A percentile compares a stretch with the other conserved stretches of the same genome.
Conservation (phyloP, 2,888 invertebrate species). For the Coelogynopora nodosa region DNA sequence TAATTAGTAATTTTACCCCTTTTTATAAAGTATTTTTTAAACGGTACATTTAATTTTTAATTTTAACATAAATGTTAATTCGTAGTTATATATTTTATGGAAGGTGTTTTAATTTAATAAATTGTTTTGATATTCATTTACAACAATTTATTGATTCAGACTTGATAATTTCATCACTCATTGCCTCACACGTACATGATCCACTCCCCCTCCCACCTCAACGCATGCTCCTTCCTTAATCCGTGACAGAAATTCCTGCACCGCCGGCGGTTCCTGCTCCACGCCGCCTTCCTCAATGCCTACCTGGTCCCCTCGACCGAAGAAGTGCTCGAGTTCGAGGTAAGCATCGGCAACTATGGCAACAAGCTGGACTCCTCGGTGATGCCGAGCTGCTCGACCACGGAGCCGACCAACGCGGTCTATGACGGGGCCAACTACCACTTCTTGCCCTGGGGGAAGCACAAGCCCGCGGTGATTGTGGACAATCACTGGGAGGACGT, state of each 20-base stretch:
- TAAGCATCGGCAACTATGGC: slow-evolving; percentile 64
- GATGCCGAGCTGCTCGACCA: slow-evolving; percentile 62
- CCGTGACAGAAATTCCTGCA: slow-evolving; percentile 61
- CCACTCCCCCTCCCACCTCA: no score
- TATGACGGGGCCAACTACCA: slow-evolving; percentile 64
- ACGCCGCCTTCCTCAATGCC: slow-evolving; percentile 62
- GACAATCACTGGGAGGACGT: slow-evolving; percentile 64
- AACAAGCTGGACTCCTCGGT: slow-evolving; percentile 63
- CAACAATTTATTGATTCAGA: no score
- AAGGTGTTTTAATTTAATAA: no score
- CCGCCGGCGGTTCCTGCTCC: slow-evolving; percentile 61
- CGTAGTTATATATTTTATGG: no score
- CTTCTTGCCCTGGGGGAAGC: slow-evolving; percentile 63
- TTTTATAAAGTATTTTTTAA: no score
- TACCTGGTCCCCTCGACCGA: slow-evolving; percentile 62
- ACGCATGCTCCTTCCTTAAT: no score
- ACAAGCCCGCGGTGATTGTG: slow-evolving; percentile 60
- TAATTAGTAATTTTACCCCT: no score
- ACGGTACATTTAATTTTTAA: no score
- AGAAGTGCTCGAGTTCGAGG: slow-evolving; percentile 63
- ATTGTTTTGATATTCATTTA: no score
- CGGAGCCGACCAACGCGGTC: slow-evolving; percentile 64
- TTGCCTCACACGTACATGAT: no score
- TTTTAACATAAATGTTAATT: no score
- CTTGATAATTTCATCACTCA: no score